phyloP scores from a whole-genome alignment of 1,140 invertebrate species.

The Steinernema feltiae region DNA sequence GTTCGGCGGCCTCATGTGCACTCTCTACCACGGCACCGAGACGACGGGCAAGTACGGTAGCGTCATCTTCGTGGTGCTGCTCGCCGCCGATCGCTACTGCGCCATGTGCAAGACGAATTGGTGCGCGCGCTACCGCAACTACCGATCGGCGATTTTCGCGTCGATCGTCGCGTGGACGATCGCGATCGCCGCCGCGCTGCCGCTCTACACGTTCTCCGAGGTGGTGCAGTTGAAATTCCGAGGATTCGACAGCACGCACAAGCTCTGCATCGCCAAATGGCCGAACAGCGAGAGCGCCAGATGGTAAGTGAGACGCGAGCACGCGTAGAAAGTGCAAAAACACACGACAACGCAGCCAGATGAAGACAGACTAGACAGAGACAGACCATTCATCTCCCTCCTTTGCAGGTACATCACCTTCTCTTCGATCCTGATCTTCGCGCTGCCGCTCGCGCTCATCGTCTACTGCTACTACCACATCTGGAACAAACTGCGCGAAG shows the following conservation, averaged over 20 bases:
- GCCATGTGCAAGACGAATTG: conserved; percentile 53
- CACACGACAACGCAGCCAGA: too few relatives aligned
- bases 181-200: conserved; percentile 46
- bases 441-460: conserved; percentile 46
- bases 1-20: conserved; percentile 51
- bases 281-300: conserved; percentile 46
- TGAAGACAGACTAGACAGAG: too few relatives aligned
- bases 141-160: conserved; percentile 42
- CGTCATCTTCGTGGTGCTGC: conserved; percentile 57
- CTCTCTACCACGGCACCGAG: conserved; percentile 52
- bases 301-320: too few relatives aligned
- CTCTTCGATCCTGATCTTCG: conserved; percentile 56
- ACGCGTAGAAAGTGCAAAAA: too few relatives aligned
- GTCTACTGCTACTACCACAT: conserved; percentile 57
- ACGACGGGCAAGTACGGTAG: conserved; percentile 55
- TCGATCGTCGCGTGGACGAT: conserved; percentile 47
- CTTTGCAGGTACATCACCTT: conserved; percentile 56
- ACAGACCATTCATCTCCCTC: too few relatives aligned
- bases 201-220: conserved; percentile 48
- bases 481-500: conserved; percentile 53
- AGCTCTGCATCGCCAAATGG: conserved; percentile 55
- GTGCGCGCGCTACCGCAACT: conserved; percentile 51
- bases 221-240: conserved; percentile 35
- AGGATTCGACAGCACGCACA: conserved; percentile 29
- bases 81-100: conserved; percentile 52